phyloP scores from a whole-genome alignment of 2,797 vertebrate species.

The Novumbra hubbsi region DNA sequence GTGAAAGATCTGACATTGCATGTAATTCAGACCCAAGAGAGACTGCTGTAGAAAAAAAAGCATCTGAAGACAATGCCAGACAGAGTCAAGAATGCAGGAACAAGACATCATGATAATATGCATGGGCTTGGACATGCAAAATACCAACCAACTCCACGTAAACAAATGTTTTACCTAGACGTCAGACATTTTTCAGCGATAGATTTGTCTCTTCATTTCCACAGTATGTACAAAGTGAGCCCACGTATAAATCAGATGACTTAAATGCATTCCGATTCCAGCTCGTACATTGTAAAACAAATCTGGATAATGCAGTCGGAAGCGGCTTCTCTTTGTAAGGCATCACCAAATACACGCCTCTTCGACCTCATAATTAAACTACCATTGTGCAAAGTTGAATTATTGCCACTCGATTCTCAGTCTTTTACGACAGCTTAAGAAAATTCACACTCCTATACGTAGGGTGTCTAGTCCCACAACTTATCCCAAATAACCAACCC shows the following conservation, averaged over 20 bases:
- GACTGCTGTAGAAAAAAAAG: neutral
- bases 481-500: conserved; percentile 32
- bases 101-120: conserved; percentile 2
- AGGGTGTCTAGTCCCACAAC: neutral
- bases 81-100: neutral
- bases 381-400: neutral
- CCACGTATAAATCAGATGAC: no score
- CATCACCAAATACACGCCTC: neutral
- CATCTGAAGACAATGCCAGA: neutral
- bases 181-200: no score
- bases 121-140: neutral
- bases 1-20: neutral
- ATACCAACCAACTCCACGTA: neutral
- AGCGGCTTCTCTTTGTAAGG: neutral
- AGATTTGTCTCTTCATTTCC: no score
- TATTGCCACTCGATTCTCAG: neutral
- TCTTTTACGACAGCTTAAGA: neutral
- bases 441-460: neutral
- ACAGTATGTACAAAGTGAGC: no score
- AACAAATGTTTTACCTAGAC: neutral
- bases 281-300: neutral
- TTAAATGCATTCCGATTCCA: neutral
- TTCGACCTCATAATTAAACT: neutral
- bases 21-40: neutral
- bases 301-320: neutral